Evolutionary conservation across 2,888 invertebrate genomes (phyloP), one percentile per base, ranked within the genome.

Genomic region (Cerastis leucographa): DNA sequence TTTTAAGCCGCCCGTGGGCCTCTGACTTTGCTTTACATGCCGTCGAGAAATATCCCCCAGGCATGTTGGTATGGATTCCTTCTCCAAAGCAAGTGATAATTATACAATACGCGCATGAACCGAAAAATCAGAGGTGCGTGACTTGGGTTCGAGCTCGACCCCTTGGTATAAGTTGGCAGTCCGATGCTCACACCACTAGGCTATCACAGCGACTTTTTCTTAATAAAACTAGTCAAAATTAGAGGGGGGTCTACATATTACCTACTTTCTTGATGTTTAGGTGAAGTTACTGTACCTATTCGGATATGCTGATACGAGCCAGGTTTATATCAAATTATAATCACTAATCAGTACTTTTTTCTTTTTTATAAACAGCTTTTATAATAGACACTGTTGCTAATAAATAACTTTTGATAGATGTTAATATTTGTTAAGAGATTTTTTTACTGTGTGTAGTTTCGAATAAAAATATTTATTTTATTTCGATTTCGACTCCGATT

Each of bases 381-480:
- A 66, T 69, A 65, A 70, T 54, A 40, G 65, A 81, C 59, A 80
- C 62, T 42, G 69, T 59, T 62, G 35, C n/a, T 49, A 66, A 59
- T 29, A 40, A 80, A 62, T 49, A 67, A 44, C 56, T 68, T 81
- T 84, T 76, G 42, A 56, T 71, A 61, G 65, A 54, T 77, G 70
- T 85, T 75, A 83, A 76, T 80, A 85, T 80, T 75, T 76, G 76
- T 69, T 76, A 74, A 40, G 35, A 73, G 11, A 40, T 17, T 51
- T 56, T 80, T 78, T 76, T 44, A n/a, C 14, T 49, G 22, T 59
- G 46, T 29, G 9, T 70, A 54, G 19, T 54, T 68, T 46, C 14
- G 46, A 70, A 67, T 64, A 25, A 35, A 46, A 61, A 44, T 80
- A 66, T 61, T 68, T 64, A 61, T 56, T 68, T 65, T 66, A 59